phyloP scores from a whole-genome alignment of 2,888 invertebrate species.

The Antitype chi region DNA sequence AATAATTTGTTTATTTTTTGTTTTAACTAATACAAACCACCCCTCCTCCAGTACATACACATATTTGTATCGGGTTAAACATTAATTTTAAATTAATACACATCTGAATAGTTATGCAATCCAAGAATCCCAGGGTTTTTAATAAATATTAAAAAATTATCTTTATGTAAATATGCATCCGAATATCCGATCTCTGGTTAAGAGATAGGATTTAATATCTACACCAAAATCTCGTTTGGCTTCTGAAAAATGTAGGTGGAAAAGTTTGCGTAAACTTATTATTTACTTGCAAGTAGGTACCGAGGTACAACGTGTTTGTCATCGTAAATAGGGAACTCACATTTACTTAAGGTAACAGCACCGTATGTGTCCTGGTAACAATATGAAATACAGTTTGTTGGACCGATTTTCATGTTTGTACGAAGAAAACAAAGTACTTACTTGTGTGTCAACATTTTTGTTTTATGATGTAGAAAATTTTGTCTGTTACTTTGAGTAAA shows the following conservation, averaged over 20 bases:
- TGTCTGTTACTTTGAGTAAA: not conserved
- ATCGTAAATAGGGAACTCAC: slow-evolving; percentile 38
- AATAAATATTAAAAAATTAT: too few species aligned
- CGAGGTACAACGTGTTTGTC: slow-evolving; percentile 40
- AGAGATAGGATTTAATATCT: not conserved
- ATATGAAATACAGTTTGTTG: slow-evolving; percentile 46
- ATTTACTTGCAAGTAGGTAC: slow-evolving; percentile 35
- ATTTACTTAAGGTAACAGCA: slow-evolving; percentile 44
- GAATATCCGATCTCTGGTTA: too few species aligned
- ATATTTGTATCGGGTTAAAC: too few species aligned
- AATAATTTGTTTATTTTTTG: too few species aligned
- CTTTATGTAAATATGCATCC: too few species aligned
- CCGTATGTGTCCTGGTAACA: slow-evolving; percentile 40
- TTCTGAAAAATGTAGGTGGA: not conserved
- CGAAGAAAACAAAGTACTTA: slow-evolving; percentile 20
- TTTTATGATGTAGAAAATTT: not conserved
- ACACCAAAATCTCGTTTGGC: too few species aligned
- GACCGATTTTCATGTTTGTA: slow-evolving; percentile 42
- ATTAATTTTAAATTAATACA: too few species aligned
- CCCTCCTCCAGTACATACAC: too few species aligned
- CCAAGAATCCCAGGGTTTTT: too few species aligned
- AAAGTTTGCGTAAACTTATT: slow-evolving; percentile 20
- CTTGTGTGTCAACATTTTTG: slow-evolving; percentile 7
- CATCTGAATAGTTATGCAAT: too few species aligned
- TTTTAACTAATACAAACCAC: too few species aligned